Conservation (phyloP, 2,797 vertebrate genomes). For the Luscinia megarhynchos region DNA sequence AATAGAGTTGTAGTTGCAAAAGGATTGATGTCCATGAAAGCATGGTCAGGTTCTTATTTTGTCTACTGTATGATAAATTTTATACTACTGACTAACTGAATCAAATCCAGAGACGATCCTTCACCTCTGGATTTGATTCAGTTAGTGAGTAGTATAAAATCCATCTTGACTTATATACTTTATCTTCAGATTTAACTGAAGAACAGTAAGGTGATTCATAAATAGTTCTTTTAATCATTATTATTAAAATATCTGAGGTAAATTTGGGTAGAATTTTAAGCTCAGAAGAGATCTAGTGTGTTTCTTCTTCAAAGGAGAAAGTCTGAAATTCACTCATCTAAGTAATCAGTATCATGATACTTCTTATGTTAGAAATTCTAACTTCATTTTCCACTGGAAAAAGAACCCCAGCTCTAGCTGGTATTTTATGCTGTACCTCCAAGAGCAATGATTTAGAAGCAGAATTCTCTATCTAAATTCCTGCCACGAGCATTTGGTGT, state of each 20-base stretch:
- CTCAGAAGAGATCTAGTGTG: neutral
- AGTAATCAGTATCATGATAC: neutral
- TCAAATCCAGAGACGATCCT: neutral
- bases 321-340: neutral
- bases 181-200: neutral
- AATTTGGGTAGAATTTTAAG: neutral
- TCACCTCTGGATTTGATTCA: neutral
- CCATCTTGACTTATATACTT: rapidly evolving
- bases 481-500: neutral
- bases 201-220: rapidly evolving
- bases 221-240: neutral
- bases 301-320: neutral
- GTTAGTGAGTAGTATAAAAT: neutral
- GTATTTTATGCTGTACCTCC: neutral
- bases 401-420: rapidly evolving
- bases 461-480: neutral
- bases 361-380: neutral
- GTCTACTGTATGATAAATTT: neutral
- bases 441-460: neutral
- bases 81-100: neutral
- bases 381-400: neutral
- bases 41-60: neutral
- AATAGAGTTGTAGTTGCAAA: neutral
- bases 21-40: neutral
- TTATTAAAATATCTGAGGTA: neutral